Evolutionary conservation across 2,888 invertebrate genomes (phyloP), one percentile per base, ranked within the genome.

Genomic region (Drosophila kokeensis): DNA sequence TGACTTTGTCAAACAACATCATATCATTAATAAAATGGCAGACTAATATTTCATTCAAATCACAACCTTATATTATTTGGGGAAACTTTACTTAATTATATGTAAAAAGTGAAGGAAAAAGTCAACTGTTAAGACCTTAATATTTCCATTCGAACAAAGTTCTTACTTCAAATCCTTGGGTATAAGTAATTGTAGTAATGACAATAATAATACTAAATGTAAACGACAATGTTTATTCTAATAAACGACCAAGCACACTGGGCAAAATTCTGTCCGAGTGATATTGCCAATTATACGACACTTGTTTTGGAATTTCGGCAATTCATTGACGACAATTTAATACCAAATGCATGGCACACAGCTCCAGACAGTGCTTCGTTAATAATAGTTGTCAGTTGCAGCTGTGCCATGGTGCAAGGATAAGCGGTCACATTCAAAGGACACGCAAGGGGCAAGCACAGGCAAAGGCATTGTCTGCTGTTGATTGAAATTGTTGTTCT

Each of bases 301-400:
- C 48, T 62, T 40, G 15, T 38, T 34, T 58, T 45, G 53, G 27
- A 76, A 77, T 65, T 78, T 67, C 40, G 52, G 58, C 53, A 75
- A 81, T 78, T 73, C 76, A 66, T 53, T 48, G 72, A 67, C 72
- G 38, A 70, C 83, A 79, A 73, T 81, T 70, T 74, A 84, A 77
- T 68, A 76, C 40, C 64, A 79, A 77, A 77, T 80, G 70, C 85
- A 76, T 63, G 38, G 27, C n/a, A 10, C 49, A 49, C 38, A 38
- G 34, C 8, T 21, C 24, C 27, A 34, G 45, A 55, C 42, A 21
- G 27, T n/a, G 29, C 45, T 52, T n/a, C 65, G 74, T 70, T 79
- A 79, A 79, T 84, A 86, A 86, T 84, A 80, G 81, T 76, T 84
- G 84, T 82, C 86, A 73, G 65, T 77, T 77, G 79, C 84, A 86